Percentiles rank a stretch among this genome's conserved stretches.
phyloP scores from a whole-genome alignment of 2,113 vertebrate species.

The Passerina amoena region DNA sequence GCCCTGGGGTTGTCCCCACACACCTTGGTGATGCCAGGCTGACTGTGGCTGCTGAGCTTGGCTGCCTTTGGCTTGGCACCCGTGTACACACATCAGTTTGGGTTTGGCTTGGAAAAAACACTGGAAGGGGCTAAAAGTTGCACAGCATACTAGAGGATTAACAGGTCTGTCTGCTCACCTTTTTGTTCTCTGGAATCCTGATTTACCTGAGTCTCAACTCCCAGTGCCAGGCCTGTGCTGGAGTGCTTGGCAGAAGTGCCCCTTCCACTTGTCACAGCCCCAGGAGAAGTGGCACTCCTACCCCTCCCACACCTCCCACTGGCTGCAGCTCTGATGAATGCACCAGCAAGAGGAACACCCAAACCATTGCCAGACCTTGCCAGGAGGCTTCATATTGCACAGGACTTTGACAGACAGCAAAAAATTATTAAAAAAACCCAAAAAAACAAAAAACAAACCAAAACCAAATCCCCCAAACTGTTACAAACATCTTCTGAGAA shows the following conservation, averaged over 20 bases:
- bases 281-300: background rate
- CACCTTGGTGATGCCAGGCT: background rate
- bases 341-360: background rate
- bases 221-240: background rate
- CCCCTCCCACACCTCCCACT: accelerated
- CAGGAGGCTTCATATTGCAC: background rate
- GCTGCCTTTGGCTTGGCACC: background rate
- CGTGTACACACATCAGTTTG: accelerated
- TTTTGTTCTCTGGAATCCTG: background rate
- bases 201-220: background rate
- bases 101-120: background rate
- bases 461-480: background rate
- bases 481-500: background rate
- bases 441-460: too few species aligned
- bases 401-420: background rate
- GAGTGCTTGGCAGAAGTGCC: background rate
- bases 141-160: background rate
- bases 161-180: background rate
- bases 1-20: background rate
- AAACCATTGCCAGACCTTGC: background rate
- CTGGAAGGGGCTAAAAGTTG: background rate
- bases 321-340: background rate
- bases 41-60: background rate
- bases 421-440: too few species aligned
- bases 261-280: background rate